Evolutionary conservation across 2,797 vertebrate species (phyloP).

Genomic region (Crocodylus rhombifer): DNA sequence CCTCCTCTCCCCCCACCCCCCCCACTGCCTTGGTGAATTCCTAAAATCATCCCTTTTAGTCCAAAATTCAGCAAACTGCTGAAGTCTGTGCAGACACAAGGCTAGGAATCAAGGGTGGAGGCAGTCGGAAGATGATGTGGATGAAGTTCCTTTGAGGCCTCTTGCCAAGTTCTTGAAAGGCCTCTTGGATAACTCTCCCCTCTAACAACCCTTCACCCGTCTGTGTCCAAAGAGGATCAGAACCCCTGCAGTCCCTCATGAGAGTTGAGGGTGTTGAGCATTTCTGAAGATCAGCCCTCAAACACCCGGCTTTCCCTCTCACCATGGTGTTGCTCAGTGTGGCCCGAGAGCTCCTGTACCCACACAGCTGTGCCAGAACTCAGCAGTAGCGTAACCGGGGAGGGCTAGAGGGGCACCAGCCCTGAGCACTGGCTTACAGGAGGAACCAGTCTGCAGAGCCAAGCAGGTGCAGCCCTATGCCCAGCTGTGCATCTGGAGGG

Average conservation of each 20-base stretch:
- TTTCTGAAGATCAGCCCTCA: neutral
- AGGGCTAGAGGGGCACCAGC: no score
- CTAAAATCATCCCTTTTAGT: neutral
- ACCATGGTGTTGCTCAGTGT: neutral
- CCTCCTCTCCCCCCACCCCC: neutral
- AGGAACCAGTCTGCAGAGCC: no score
- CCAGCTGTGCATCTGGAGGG: no score
- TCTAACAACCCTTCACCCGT: fast-evolving
- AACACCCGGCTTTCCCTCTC: neutral
- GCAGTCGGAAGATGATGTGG: neutral
- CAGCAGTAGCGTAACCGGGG: no score
- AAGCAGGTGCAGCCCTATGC: no score
- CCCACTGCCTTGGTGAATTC: neutral
- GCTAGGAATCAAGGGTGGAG: neutral
- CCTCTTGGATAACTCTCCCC: neutral
- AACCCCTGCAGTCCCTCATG: neutral
- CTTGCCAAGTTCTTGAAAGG: neutral
- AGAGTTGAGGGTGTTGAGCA: neutral
- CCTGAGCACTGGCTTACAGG: no score
- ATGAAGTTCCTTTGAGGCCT: neutral
- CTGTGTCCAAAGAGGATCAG: neutral
- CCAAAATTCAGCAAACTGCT: neutral
- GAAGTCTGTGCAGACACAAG: neutral
- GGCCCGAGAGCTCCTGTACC: neutral
- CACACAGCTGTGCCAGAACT: neutral